Base-by-base conservation (phyloP, 2,113 vertebrate species). In the Stercorarius parasiticus region DNA sequence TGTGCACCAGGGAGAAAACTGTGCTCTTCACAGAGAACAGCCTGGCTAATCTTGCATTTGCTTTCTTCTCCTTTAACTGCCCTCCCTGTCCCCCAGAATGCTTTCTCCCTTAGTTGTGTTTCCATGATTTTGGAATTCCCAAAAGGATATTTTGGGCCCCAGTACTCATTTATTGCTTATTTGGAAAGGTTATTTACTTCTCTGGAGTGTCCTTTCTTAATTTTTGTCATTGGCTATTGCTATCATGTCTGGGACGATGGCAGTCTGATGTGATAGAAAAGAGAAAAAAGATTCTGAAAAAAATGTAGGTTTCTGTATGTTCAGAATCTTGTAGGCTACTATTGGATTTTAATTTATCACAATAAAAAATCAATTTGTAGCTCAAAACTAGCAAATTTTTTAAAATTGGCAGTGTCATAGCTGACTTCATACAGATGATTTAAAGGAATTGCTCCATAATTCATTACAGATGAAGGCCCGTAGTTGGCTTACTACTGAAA, bases 271-370 rank as follows among this genome's bases (percentile, higher is more conserved):
- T 62, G 86, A 87, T 73, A 91, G 80, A 93, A 94, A 86, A 91
- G 81, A 93, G 36, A 65, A 76, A 73, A 88, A 96, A 82, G 29
- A 50, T 15, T 70, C 47, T 70, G 84, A 34, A 42, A 73, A 93
- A 93, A 93, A 64, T 56, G 30, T 42, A 43, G 59, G 59, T 67
- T 83, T 95, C 95, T 96, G 23, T 94, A 21, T 92, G 38, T 84
- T 95, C 45, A 65, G 53, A 94, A 16, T 97, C 95, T 92, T 93
- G 43, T 96, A 97, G 88, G 64, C 89, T 96, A 79, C 93, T 96
- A 96, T 95, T 97, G 96, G 77, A 96, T 97, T 98, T 97, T 97
- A 97, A 97, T 98, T 97, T 97, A 95, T 97, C 93, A 97, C 83
- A 95, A 97, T 98, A 96, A 96, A 96, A 97, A 94, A 97, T 97